Conservation (phyloP, 2,797 vertebrate genomes). For the Cossypha heuglini region DNA sequence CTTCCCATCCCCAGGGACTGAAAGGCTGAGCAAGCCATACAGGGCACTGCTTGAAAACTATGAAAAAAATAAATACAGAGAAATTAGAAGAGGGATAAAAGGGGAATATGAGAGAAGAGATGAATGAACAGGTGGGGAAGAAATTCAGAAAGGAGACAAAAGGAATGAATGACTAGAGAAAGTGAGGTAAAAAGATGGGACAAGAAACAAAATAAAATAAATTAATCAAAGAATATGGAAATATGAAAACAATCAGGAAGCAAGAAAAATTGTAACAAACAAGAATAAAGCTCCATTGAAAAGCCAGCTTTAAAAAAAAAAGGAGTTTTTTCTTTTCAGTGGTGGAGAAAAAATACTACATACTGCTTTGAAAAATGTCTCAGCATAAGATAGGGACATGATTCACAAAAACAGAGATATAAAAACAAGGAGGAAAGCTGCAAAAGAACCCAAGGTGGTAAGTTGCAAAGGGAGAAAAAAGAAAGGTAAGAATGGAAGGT, state of each 20-base stretch:
- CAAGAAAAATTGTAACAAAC: not conserved
- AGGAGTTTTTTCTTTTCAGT: accelerated
- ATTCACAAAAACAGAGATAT: not conserved
- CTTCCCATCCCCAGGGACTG: not conserved
- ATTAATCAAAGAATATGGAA: not conserved
- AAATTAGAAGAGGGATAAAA: not conserved
- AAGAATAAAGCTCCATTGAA: not conserved
- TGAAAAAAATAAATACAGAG: not conserved
- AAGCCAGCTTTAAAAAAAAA: not conserved
- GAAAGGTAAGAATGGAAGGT: not conserved
- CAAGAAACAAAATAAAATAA: not conserved
- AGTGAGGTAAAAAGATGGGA: not conserved
- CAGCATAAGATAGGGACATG: not conserved
- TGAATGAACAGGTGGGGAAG: not conserved
- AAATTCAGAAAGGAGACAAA: not conserved
- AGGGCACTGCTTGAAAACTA: not conserved
- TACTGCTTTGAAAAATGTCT: not conserved
- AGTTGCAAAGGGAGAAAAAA: not conserved
- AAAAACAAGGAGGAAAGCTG: not conserved
- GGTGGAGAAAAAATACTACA: not conserved
- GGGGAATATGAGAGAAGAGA: not conserved
- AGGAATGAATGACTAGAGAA: not conserved
- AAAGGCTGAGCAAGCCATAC: not conserved
- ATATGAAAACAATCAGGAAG: not conserved
- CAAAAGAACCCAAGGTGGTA: not conserved